Percentiles rank a stretch among this genome's conserved stretches.
Evolutionary conservation across 2,888 invertebrate species (phyloP).

Genomic region (Dexiosoma caninum): DNA sequence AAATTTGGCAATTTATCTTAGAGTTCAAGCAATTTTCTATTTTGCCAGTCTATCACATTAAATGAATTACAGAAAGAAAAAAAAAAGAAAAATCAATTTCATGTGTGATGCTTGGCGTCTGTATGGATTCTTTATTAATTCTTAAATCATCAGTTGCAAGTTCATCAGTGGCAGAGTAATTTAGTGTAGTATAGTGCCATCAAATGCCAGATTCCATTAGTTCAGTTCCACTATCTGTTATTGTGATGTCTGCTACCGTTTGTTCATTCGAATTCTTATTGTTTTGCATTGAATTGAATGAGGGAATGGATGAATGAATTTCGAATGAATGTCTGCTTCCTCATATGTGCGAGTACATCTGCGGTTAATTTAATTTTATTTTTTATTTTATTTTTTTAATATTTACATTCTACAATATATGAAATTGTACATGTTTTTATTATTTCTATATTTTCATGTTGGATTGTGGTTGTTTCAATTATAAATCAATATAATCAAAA

Average conservation of each 20-base stretch:
- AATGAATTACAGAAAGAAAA: too few species aligned
- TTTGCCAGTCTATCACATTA: slow-evolving; percentile 63
- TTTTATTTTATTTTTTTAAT: background rate
- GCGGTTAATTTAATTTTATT: slow-evolving; percentile 47
- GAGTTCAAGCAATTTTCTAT: slow-evolving; percentile 56
- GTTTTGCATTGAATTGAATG: slow-evolving; percentile 16
- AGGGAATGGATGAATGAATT: background rate
- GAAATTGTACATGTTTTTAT: slow-evolving; percentile 49
- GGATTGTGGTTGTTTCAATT: slow-evolving; percentile 60
- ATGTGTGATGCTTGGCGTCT: background rate
- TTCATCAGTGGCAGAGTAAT: slow-evolving; percentile 45
- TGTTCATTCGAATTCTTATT: slow-evolving; percentile 2
- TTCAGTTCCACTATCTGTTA: slow-evolving; percentile 38
- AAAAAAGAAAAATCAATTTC: slow-evolving; percentile 15
- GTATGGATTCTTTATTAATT: slow-evolving; percentile 18
- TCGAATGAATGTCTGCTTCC: slow-evolving; percentile 27
- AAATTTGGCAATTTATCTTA: slow-evolving; percentile 60
- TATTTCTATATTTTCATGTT: slow-evolving; percentile 34
- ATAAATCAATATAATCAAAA: slow-evolving; percentile 63
- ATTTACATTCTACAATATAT: background rate
- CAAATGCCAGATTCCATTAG: slow-evolving; percentile 56
- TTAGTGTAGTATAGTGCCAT: slow-evolving; percentile 30
- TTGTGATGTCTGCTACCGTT: slow-evolving; percentile 43
- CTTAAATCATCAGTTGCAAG: slow-evolving; percentile 48
- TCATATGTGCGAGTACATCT: slow-evolving; percentile 49